Evolutionary conservation across 37 sponge, comb jelly and placozoan genomes (phyloP).

Genomic region (Axinella damicornis): DNA sequence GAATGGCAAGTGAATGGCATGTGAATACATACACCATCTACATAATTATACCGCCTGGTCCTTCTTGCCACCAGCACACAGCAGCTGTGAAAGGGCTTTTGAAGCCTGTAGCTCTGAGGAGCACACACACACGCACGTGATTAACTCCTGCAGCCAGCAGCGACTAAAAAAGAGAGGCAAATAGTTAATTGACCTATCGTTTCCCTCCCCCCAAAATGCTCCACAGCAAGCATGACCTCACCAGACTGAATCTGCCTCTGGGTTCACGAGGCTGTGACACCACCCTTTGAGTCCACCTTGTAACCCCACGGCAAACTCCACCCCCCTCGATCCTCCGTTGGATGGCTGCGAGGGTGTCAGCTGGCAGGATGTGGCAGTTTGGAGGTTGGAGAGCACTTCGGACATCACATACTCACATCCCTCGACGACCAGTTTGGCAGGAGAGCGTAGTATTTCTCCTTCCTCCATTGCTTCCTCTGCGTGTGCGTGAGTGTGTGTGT

Average conservation of each 20-base stretch:
- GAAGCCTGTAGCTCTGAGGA: constrained; percentile 40
- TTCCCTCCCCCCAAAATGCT: neutral
- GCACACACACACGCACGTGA: constrained; percentile 25
- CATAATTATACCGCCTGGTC: too few relatives aligned
- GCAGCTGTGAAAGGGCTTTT: constrained; percentile 16
- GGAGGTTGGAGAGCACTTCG: constrained; percentile 32
- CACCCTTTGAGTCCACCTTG: constrained; percentile 26
- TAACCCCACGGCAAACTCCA: constrained; percentile 28
- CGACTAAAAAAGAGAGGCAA: neutral
- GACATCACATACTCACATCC: neutral
- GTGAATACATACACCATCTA: too few relatives aligned
- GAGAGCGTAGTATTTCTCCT: constrained; percentile 27
- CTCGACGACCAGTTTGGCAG: neutral
- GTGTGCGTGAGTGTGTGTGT: too few relatives aligned
- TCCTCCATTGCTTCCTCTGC: constrained; percentile 52
- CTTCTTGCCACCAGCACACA: neutral
- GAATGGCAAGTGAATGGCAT: neutral
- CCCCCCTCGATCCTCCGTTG: neutral
- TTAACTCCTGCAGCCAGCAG: constrained; percentile 31
- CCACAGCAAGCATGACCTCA: neutral
- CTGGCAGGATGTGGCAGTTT: constrained; percentile 18
- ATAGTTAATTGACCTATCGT: too few relatives aligned
- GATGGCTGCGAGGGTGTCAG: constrained; percentile 16
- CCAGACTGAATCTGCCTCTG: constrained; percentile 4
- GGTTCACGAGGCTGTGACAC: neutral